Evolutionary conservation across 2,113 vertebrate genomes (phyloP).

Genomic region (Lasiurus cinereus): DNA sequence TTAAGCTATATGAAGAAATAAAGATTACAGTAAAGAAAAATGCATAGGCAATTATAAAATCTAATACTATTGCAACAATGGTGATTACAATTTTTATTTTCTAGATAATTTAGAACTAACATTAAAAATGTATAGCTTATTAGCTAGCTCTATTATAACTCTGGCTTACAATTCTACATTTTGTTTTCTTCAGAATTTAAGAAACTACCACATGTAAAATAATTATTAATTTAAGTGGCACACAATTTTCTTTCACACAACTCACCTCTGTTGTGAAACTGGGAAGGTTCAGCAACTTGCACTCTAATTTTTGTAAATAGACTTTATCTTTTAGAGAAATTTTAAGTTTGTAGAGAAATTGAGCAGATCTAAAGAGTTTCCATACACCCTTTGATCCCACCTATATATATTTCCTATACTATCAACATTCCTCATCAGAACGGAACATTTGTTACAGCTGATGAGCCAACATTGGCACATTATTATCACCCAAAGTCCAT

Average conservation of each 20-base stretch:
- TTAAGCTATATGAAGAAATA: not conserved
- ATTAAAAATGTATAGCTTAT: not conserved
- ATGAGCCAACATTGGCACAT: fast-evolving
- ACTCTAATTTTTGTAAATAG: not conserved
- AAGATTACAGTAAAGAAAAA: not conserved
- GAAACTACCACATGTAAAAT: not conserved
- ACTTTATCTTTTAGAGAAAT: not conserved
- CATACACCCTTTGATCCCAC: not conserved
- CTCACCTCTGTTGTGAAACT: not conserved
- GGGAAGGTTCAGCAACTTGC: not conserved
- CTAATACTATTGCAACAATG: not conserved
- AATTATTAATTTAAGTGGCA: not conserved
- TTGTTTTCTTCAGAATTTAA: not conserved
- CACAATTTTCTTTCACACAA: not conserved
- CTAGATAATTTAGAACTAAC: not conserved
- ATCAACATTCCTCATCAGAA: not conserved
- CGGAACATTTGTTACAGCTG: not conserved
- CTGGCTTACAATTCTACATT: not conserved
- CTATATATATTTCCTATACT: not conserved
- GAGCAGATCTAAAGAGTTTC: not conserved
- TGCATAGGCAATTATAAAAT: not conserved
- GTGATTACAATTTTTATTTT: not conserved
- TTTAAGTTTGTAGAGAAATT: not conserved
- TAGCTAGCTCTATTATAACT: not conserved
- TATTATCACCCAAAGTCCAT: not conserved